Evolutionary conservation across 1,140 invertebrate species (phyloP).

Genomic region (Copidosoma floridanum): DNA sequence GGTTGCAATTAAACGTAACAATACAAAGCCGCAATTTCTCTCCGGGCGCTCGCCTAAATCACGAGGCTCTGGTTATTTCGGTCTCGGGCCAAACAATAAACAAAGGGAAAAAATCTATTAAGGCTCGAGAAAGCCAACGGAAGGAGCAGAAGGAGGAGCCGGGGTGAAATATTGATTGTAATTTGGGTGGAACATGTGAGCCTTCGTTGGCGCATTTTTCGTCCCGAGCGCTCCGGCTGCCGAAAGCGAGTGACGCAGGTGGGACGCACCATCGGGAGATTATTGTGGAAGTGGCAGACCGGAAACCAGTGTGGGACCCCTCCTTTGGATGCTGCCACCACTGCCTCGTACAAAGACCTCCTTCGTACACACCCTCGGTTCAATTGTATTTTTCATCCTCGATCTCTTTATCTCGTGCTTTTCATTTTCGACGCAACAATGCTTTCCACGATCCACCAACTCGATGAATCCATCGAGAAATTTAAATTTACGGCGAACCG

Average conservation of each 20-base stretch:
- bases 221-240: not conserved
- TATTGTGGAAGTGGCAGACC: conserved; percentile 45
- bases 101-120: not conserved
- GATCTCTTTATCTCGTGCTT: not conserved
- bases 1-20: no score
- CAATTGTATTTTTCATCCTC: not conserved
- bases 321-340: no score
- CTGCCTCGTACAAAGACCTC: not conserved
- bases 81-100: not conserved
- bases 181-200: conserved; percentile 15
- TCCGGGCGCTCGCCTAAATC: no score
- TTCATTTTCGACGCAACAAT: no score
- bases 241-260: conserved; percentile 37
- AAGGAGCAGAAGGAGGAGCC: not conserved
- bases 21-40: no score
- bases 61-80: no score
- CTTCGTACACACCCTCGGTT: conserved; percentile 8
- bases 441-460: no score
- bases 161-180: conserved; percentile 23
- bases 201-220: conserved; percentile 14
- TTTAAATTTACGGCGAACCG: no score
- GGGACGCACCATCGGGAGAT: conserved; percentile 44
- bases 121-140: no score
- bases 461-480: no score
- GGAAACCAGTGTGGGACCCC: conserved; percentile 31